These are phyloP conservation scores for Allygus modestus DNA, from an alignment of 2,888 invertebrate genomes.

Conservation along the genomic window DNA sequence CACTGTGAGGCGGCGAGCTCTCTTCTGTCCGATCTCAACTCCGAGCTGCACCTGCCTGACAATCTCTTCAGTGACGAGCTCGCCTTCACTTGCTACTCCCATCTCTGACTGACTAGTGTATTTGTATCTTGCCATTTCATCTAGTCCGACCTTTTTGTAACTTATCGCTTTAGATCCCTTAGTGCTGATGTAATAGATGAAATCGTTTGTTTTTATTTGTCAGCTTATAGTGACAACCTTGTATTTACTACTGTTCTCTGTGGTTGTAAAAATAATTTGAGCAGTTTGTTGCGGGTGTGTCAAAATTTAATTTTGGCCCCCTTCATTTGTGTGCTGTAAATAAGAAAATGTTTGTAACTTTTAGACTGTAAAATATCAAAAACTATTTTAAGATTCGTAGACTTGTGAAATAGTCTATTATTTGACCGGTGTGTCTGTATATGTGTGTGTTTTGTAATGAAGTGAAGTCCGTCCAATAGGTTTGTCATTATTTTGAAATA, in stretches of 20 bases:
- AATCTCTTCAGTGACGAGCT: conserved; percentile 63
- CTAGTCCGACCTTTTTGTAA: conserved; percentile 22
- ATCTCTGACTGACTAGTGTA: conserved; percentile 13
- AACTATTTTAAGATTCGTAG: conserved; percentile 36
- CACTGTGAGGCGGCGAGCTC: conserved; percentile 54
- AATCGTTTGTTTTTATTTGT: background rate
- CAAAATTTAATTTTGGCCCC: background rate
- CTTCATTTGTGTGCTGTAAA: background rate
- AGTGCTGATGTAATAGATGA: conserved; percentile 2
- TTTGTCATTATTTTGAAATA: conserved; percentile 56
- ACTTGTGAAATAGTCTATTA: background rate
- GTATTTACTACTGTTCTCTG: background rate
- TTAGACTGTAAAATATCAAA: conserved; percentile 58
- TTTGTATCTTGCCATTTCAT: conserved; percentile 2
- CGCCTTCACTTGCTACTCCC: conserved; percentile 57
- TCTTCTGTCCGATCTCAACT: conserved; percentile 58
- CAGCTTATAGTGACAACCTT: background rate
- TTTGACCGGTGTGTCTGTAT: conserved; percentile 26
- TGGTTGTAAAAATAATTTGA: background rate
- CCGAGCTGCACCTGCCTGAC: conserved; percentile 59
- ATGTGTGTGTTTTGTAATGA: conserved; percentile 40
- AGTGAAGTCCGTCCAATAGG: conserved; percentile 22
- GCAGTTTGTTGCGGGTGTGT: background rate
- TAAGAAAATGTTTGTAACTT: conserved; percentile 15
- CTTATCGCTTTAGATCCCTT: conserved; percentile 18